Evolutionary conservation across 2,113 vertebrate genomes (phyloP).

Genomic region (Chitala chitala): DNA sequence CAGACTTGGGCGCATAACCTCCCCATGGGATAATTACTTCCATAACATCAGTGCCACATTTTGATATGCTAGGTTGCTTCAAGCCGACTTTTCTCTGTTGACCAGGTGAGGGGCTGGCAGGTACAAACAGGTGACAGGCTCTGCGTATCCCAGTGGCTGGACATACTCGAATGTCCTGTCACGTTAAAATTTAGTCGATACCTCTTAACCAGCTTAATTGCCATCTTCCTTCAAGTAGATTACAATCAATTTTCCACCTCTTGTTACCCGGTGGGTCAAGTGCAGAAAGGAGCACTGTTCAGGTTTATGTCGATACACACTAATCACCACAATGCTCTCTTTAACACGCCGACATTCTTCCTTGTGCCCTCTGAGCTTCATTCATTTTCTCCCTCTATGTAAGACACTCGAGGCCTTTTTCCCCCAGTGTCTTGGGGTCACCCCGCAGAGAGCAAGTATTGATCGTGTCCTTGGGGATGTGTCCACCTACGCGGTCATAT

Average conservation of each 20-base stretch:
- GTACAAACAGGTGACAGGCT: not conserved
- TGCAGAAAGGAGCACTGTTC: not conserved
- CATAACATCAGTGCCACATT: not conserved
- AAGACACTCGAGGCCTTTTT: not conserved
- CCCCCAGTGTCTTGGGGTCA: not conserved
- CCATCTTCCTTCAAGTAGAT: conserved; percentile 17
- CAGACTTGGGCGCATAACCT: too few species aligned
- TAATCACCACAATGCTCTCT: not conserved
- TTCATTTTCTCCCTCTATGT: not conserved
- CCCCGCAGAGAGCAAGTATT: not conserved
- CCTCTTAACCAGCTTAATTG: conserved; percentile 13
- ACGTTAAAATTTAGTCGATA: not conserved
- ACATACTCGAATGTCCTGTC: not conserved
- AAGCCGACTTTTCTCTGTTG: not conserved
- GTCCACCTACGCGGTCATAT: too few species aligned
- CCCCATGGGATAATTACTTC: too few species aligned
- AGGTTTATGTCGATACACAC: not conserved
- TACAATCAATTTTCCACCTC: conserved; percentile 7
- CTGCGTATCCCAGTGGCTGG: too few species aligned
- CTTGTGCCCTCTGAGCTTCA: not conserved
- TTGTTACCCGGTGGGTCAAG: conserved; percentile 16
- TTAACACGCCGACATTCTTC: not conserved
- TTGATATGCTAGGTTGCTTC: not conserved
- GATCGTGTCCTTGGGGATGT: too few species aligned
- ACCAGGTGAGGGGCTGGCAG: not conserved